Conservation (phyloP, 2,888 invertebrate species). For the Drosophila vallismaia region DNA sequence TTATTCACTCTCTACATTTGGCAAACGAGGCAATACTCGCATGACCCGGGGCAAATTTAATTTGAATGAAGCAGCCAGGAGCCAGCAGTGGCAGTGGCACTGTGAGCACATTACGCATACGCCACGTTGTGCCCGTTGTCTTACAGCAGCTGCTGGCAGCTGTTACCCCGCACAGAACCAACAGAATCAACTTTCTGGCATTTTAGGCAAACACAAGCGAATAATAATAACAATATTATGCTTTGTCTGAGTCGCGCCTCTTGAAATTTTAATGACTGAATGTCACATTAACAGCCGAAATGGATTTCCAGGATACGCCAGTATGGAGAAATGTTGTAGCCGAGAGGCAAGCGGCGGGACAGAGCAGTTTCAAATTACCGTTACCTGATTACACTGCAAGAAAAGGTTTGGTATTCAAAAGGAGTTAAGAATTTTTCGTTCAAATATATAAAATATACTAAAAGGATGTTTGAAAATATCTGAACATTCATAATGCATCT, state of each 20-base stretch:
- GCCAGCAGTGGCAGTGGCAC: background rate
- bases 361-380: background rate
- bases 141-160: constrained; percentile 53
- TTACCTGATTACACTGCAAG: constrained; percentile 14
- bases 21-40: constrained; percentile 31
- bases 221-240: constrained; percentile 70
- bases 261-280: constrained; percentile 71
- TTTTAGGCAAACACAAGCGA: constrained; percentile 39
- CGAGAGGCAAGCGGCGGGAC: background rate
- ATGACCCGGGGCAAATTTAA: constrained; percentile 65
- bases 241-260: constrained; percentile 55
- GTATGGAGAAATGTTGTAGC: constrained; percentile 19
- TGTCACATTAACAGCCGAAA: constrained; percentile 68
- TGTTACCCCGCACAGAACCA: constrained; percentile 34
- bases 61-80: constrained; percentile 51
- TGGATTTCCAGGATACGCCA: constrained; percentile 45
- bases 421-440: too few species aligned
- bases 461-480: too few species aligned
- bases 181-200: constrained; percentile 21
- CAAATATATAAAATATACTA: too few species aligned
- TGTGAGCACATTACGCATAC: constrained; percentile 57
- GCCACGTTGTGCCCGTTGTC: constrained; percentile 34
- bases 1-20: constrained; percentile 15
- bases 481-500: too few species aligned
- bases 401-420: background rate